phyloP scores from a whole-genome alignment of 2,113 vertebrate species.

The Microcebus lehilahytsara region DNA sequence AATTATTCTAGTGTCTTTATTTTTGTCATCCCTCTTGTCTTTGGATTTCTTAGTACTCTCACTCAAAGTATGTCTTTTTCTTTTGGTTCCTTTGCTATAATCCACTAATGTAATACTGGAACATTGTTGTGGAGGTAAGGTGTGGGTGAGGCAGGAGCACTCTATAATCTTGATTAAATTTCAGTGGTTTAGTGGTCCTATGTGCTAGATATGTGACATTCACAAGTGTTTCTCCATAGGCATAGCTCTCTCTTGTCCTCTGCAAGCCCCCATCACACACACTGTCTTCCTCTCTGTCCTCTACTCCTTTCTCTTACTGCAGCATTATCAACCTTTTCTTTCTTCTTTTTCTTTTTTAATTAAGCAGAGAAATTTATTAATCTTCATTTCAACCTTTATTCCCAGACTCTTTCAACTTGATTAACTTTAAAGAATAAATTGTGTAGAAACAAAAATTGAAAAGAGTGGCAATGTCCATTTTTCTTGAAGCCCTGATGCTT shows the following conservation, averaged over 20 bases:
- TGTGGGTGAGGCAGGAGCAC: neutral
- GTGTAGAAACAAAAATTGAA: neutral
- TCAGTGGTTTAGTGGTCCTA: neutral
- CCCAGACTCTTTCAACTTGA: neutral
- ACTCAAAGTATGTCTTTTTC: neutral
- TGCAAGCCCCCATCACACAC: neutral
- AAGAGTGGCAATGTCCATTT: neutral
- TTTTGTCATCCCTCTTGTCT: neutral
- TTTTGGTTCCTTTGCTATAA: neutral
- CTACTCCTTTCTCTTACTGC: neutral
- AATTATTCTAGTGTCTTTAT: neutral
- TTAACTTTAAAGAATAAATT: neutral
- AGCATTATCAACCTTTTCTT: neutral
- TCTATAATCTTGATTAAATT: neutral
- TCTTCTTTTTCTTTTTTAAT: neutral
- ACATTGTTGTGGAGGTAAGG: accelerated
- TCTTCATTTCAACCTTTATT: neutral
- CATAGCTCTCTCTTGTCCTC: neutral
- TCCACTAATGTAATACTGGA: no score
- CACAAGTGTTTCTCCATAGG: neutral
- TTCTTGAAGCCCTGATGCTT: neutral
- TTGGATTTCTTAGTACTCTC: neutral
- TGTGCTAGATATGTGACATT: neutral
- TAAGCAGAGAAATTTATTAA: neutral
- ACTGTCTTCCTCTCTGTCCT: neutral